Conservation (phyloP, 2,113 vertebrate genomes). For the Alligator sinensis region DNA sequence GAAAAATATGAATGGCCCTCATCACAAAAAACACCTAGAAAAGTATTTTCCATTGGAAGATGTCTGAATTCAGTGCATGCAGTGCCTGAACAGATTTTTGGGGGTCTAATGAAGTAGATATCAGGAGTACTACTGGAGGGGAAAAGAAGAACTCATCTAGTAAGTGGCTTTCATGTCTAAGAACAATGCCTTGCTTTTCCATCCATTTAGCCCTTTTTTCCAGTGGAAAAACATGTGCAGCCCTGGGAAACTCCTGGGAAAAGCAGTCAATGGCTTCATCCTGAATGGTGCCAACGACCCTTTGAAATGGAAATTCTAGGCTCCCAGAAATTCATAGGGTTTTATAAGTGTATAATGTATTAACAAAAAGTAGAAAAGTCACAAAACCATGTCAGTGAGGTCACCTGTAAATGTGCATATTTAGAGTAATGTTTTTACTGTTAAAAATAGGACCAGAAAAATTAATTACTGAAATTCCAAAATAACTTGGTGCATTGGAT, state of each 20-base stretch:
- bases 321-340: no score
- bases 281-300: background rate
- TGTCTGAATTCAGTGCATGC: background rate
- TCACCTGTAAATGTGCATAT: background rate
- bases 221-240: background rate
- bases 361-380: background rate
- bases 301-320: background rate
- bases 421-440: background rate
- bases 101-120: background rate
- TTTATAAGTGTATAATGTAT: background rate
- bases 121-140: background rate
- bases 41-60: rapidly evolving
- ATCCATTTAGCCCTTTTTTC: background rate
- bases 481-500: background rate
- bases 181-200: background rate
- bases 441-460: background rate
- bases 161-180: background rate
- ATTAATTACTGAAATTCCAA: background rate
- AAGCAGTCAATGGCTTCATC: background rate
- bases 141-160: background rate
- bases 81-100: background rate
- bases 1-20: background rate
- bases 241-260: background rate
- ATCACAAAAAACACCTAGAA: background rate
- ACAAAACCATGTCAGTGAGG: background rate